Evolutionary conservation across 2,888 invertebrate species (phyloP), one percentile per base, ranked within the genome.

Genomic region (Xestoiulus laeticollis): DNA sequence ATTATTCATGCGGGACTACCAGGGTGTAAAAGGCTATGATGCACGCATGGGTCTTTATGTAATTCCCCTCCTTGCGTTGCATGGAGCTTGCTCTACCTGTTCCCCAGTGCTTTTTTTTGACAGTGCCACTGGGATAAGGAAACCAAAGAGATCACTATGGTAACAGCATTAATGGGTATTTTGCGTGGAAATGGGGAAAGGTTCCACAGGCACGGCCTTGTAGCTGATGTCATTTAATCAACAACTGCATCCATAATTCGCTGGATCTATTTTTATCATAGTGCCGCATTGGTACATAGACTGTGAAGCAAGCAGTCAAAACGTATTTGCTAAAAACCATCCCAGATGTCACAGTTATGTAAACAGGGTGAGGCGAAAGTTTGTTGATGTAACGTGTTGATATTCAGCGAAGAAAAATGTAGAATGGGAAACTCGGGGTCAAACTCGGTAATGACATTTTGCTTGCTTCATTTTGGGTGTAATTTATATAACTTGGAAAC

Each of bases 221-320:
- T 26, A 68, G 68, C 22, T 26, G 68, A 68, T 68, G 68, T 68
- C 68, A 68, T 68, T 68, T 68, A 68, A 68, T 68, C 68, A n/a
- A 68, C 22, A 68, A 68, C 68, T 68, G 68, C 26, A 68, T 68
- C n/a, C 68, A 68, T 68, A 68, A 68, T 68, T 68, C 26, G 68
- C n/a, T 1, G 68, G 26, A 26, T 22, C 68, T 22, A 22, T 59
- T 22, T 22, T 8, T 6, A 22, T 8, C n/a, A n/a, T 19, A 48
- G 14, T 48, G 19, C 48, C 19, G 48, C 14, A 16, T 48, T 59
- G 59, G 22, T 59, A 68, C 68, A 68, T 68, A 14, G 68, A 6
- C 26, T 26, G 68, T 26, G 68, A 68, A 68, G 68, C 68, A 68
- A 68, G 26, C 68, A 68, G 26, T 68, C 68, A 68, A 26, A 68